Conservation (phyloP, 2,113 vertebrate genomes). For the Penelope pileata region DNA sequence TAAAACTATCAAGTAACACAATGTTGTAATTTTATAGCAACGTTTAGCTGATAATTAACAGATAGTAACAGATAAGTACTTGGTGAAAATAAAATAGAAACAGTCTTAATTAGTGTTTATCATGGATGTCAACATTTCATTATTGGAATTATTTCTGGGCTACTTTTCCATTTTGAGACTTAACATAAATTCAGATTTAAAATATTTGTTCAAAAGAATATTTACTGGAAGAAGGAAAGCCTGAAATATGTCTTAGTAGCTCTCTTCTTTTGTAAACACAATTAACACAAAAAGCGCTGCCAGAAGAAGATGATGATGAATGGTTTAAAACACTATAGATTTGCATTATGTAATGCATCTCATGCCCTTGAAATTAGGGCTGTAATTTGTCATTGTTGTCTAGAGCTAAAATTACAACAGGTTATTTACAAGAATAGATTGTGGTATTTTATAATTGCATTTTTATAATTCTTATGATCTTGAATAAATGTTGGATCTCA, state of each 20-base stretch:
- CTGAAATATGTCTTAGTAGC: constrained; percentile 11
- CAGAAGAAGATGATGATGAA: constrained; percentile 51
- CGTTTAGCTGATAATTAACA: neutral
- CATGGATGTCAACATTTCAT: neutral
- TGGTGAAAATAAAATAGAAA: neutral
- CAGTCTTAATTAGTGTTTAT: neutral
- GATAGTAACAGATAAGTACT: neutral
- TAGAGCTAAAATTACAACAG: constrained; percentile 51
- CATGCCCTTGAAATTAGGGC: constrained; percentile 39
- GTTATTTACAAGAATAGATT: constrained; percentile 54
- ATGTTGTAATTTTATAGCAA: neutral
- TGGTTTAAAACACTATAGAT: constrained; percentile 43
- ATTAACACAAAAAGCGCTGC: constrained; percentile 38
- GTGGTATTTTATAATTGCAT: constrained; percentile 38
- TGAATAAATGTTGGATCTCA: constrained; percentile 18
- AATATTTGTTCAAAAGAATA: constrained; percentile 19
- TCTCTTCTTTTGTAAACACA: constrained; percentile 43
- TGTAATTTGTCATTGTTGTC: constrained; percentile 63
- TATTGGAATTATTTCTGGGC: neutral
- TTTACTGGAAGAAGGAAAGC: constrained; percentile 17
- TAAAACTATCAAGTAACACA: neutral
- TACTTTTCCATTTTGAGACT: neutral
- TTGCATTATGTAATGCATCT: constrained; percentile 60
- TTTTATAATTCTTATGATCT: neutral
- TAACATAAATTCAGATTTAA: constrained; percentile 29